Conservation (phyloP, 2,797 vertebrate species). For the Scomberomorus guttatus region DNA sequence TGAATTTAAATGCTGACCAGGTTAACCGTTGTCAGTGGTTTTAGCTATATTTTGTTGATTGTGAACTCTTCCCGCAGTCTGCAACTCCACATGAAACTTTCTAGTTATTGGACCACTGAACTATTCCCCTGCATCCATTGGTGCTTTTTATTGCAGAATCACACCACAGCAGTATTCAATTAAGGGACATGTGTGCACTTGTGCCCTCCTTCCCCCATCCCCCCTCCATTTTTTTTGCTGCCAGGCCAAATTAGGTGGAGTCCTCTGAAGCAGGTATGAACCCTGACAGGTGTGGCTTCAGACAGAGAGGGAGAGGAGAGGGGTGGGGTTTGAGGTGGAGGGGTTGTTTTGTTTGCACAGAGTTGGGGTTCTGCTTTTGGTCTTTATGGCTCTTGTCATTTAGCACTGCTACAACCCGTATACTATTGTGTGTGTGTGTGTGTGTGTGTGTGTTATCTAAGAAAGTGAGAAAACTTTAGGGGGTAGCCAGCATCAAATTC, state of each 20-base stretch:
- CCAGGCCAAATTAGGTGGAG: conserved; percentile 75
- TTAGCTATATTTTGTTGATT: neutral
- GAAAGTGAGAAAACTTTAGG: neutral
- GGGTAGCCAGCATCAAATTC: neutral
- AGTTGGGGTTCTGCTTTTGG: conserved; percentile 46
- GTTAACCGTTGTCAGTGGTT: neutral
- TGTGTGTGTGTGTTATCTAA: too few relatives aligned
- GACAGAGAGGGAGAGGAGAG: conserved; percentile 5
- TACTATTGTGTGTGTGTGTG: neutral
- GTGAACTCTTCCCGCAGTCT: conserved; percentile 11
- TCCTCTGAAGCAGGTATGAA: conserved; percentile 81
- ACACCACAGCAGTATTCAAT: conserved; percentile 17
- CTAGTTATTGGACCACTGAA: neutral
- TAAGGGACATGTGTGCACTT: conserved; percentile 69
- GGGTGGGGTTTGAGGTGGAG: conserved; percentile 41
- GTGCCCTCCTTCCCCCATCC: conserved; percentile 62
- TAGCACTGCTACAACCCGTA: neutral
- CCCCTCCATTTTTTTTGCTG: conserved; percentile 50
- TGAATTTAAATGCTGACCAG: neutral
- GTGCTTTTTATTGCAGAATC: conserved; percentile 29
- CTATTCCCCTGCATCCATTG: neutral
- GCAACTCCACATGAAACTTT: neutral
- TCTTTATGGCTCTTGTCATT: conserved; percentile 27
- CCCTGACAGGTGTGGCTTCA: conserved; percentile 58
- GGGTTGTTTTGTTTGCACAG: conserved; percentile 45